Evolutionary conservation across 2,888 invertebrate species (phyloP), one percentile per base, ranked within the genome.

Genomic region (Lithosia quadra): DNA sequence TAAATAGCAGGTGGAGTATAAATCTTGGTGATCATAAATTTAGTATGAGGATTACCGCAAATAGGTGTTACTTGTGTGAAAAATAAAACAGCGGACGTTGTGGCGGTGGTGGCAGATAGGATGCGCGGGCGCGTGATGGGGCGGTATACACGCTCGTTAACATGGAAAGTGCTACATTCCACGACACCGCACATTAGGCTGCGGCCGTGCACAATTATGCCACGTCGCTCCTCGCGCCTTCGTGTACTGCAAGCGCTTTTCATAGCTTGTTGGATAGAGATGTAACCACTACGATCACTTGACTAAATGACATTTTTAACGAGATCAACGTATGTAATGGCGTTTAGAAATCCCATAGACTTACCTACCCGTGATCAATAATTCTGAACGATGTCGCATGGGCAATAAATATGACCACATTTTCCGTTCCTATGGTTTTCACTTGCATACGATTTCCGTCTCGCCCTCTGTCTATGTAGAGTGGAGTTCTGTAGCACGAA

Each of bases 81-180:
- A 85, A 85, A 85, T 86, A 86, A 87, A 86, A 78, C 86, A 85
- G 88, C 90, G 90, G 90, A 89, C 87, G 86, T 89, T 92, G 92
- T 84, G 91, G 91, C 86, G 73, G 79, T 61, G 80, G 73, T 78
- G 77, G 71, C 78, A 78, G 76, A 74, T 75, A 77, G 74, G 75
- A 71, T 76, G 70, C 79, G 80, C 78, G 3, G 76, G 85, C 82
- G 83, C 83, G 86, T 85, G 86, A 87, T 87, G 88, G 84, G 84
- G 84, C 84, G 84, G 81, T 74, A 80, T 72, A 79, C 79, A 84
- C 81, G 86, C 91, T 92, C 90, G 92, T 92, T 92, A 91, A 91
- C 90, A 88, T 85, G 87, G 89, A 85, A 86, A 90, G 89, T 90
- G 91, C 87, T 79, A 89, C 90, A 91, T 91, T 91, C 89, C 89